Evolutionary conservation across 2,113 vertebrate species (phyloP).

Genomic region (Rhagologus leucostigma): DNA sequence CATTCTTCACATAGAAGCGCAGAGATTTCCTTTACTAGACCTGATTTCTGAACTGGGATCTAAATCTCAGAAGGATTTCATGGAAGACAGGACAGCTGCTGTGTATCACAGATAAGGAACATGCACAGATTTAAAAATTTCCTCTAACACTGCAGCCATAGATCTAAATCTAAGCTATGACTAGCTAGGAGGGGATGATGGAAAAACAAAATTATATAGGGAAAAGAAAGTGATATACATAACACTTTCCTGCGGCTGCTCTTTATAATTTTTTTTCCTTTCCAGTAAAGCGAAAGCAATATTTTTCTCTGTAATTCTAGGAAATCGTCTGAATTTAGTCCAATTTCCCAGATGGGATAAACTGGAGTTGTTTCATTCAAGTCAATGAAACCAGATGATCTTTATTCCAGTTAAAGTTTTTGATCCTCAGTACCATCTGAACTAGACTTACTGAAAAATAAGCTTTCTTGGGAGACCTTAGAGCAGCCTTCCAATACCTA

Average conservation of each 20-base stretch:
- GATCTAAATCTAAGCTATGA: not conserved
- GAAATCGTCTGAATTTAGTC: not conserved
- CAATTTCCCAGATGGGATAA: not conserved
- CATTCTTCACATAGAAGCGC: not conserved
- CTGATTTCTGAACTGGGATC: not conserved
- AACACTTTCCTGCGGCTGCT: not conserved
- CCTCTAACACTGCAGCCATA: not conserved
- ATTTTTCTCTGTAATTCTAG: not conserved
- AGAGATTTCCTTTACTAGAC: not conserved
- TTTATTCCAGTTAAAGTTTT: not conserved
- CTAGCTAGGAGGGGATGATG: not conserved
- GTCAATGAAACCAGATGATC: not conserved
- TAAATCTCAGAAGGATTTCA: not conserved
- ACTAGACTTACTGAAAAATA: not conserved
- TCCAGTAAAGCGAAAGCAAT: not conserved
- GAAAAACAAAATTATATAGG: not conserved
- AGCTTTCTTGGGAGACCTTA: not conserved
- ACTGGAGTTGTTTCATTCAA: not conserved
- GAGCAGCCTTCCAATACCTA: not conserved
- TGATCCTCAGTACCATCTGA: not conserved
- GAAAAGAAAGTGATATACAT: not conserved
- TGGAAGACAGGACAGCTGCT: not conserved
- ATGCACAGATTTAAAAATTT: not conserved
- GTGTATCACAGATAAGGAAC: not conserved
- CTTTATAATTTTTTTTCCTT: not conserved